Percentiles rank a stretch among this genome's conserved stretches.
Conservation (phyloP, 2,113 vertebrate genomes). For the Caracal caracal region DNA sequence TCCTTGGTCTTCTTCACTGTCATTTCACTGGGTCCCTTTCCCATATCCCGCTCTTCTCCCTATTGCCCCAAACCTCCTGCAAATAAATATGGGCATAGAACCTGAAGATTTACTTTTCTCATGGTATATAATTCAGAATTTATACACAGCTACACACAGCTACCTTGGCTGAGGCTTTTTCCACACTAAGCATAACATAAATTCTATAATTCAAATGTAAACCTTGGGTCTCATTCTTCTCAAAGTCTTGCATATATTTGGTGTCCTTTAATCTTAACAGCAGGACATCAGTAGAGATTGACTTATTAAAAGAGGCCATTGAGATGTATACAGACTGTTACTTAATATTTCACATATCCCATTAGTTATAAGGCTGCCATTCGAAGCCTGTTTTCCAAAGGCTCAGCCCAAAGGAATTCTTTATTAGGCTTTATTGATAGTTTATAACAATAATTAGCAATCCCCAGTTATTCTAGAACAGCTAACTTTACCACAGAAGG, state of each 20-base stretch:
- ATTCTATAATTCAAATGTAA: background rate
- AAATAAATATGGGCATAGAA: background rate
- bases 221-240: background rate
- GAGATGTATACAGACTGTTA: background rate
- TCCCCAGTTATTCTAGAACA: conserved; percentile 1
- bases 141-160: background rate
- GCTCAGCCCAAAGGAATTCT: background rate
- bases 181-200: conserved; percentile 21
- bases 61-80: background rate
- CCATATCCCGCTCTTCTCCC: background rate
- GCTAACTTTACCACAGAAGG: background rate
- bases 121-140: background rate
- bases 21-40: background rate
- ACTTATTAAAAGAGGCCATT: conserved; percentile 24
- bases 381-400: conserved; percentile 15
- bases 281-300: background rate
- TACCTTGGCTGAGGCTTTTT: background rate
- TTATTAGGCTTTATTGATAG: background rate
- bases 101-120: background rate
- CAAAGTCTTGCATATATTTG: conserved; percentile 3
- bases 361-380: conserved; percentile 17
- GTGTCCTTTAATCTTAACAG: conserved; percentile 13
- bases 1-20: background rate
- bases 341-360: background rate
- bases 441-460: background rate